These are phyloP conservation scores for Manis javanica DNA, from an alignment of 2,797 vertebrate species.

Conservation along the genomic window DNA sequence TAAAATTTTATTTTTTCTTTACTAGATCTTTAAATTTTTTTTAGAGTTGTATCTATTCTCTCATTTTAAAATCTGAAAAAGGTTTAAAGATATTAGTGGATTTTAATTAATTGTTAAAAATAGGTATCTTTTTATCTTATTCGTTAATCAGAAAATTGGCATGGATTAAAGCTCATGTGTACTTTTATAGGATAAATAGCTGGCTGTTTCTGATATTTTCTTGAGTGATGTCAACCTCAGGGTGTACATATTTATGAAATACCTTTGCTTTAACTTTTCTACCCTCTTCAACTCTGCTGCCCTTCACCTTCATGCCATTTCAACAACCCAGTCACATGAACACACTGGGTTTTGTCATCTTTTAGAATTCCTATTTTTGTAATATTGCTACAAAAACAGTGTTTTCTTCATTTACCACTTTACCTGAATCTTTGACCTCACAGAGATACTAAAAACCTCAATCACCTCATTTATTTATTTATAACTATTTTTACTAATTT, in stretches of 20 bases:
- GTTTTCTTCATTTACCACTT: neutral
- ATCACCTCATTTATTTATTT: neutral
- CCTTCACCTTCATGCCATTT: neutral
- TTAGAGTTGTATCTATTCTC: neutral
- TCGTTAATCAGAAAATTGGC: neutral
- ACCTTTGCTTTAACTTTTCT: neutral
- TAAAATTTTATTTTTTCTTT: neutral
- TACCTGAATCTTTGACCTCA: neutral
- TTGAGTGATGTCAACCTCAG: neutral
- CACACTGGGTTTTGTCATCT: neutral
- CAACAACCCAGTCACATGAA: neutral
- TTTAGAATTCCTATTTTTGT: neutral
- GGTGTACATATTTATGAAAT: neutral
- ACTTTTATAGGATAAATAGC: neutral
- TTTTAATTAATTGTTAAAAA: neutral
- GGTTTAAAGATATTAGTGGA: neutral
- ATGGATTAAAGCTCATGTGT: neutral
- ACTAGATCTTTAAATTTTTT: neutral
- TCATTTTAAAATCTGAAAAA: constrained; percentile 30
- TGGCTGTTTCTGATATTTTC: neutral
- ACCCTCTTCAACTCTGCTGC: neutral
- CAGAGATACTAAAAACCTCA: neutral
- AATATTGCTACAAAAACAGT: neutral
- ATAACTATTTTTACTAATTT: neutral
- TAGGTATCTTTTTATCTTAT: neutral